Percentiles rank a stretch among this genome's conserved stretches.
Evolutionary conservation across 2,113 vertebrate species (phyloP).

Genomic region (Melierax canorus): DNA sequence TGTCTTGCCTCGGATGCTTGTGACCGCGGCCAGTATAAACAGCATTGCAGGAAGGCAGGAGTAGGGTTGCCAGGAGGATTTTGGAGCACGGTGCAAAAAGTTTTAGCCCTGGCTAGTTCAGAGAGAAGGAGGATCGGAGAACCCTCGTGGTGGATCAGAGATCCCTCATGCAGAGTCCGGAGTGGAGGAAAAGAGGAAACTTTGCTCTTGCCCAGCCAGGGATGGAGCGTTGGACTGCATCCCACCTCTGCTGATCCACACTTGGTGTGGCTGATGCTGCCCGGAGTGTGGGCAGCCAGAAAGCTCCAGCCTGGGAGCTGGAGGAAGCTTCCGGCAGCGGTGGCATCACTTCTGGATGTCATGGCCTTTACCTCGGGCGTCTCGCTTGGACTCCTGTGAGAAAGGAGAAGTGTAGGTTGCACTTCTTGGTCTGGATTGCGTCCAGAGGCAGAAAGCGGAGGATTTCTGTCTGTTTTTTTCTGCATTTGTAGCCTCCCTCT

Average conservation of each 20-base stretch:
- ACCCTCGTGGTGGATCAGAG: not conserved
- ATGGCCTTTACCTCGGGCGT: not conserved
- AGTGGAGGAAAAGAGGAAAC: not conserved
- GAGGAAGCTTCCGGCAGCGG: not conserved
- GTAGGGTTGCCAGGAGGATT: not conserved
- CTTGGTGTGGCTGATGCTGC: not conserved
- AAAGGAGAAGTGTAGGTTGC: not conserved
- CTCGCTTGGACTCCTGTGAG: not conserved
- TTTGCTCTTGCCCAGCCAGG: not conserved
- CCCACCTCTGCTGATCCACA: not conserved
- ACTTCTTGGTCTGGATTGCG: fast-evolving
- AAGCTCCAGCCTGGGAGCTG: not conserved
- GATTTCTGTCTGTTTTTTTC: not conserved
- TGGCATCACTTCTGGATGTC: too few relatives aligned
- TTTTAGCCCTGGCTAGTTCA: not conserved
- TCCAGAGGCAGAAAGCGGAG: not conserved
- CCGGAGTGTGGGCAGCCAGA: fast-evolving
- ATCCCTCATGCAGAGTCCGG: not conserved
- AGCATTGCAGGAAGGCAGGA: not conserved
- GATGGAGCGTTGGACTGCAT: fast-evolving
- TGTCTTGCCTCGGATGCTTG: not conserved
- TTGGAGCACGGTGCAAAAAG: not conserved
- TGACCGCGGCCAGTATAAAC: not conserved
- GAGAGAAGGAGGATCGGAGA: not conserved
- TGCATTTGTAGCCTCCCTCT: not conserved